These are phyloP conservation scores for Prinia subflava DNA, from an alignment of 2,113 vertebrate species.

Conservation along the genomic window DNA sequence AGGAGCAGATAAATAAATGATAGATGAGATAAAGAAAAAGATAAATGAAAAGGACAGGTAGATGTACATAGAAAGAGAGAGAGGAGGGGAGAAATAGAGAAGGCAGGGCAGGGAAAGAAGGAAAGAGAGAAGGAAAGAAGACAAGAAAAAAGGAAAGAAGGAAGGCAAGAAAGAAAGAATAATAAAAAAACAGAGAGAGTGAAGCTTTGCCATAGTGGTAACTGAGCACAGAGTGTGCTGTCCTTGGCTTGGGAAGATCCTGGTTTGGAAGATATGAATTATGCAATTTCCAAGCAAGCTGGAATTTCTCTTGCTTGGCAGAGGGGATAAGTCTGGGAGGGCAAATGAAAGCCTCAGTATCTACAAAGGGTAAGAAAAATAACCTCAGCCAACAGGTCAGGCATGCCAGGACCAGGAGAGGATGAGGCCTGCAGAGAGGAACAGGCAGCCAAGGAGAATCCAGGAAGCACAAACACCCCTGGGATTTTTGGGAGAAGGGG, in stretches of 20 bases:
- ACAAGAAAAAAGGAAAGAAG: no score
- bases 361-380: not conserved
- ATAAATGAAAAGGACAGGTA: not conserved
- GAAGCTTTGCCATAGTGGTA: not conserved
- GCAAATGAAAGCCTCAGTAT: not conserved
- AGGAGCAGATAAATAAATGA: conserved; percentile 33
- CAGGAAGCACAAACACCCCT: not conserved
- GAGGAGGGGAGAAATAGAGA: not conserved
- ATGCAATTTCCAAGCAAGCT: not conserved
- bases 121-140: not conserved
- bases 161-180: not conserved
- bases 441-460: not conserved
- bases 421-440: not conserved
- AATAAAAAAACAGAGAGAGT: not conserved
- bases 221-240: not conserved
- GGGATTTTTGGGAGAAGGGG: not conserved
- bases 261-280: conserved; percentile 63
- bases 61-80: not conserved
- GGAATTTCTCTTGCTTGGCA: not conserved
- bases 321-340: not conserved
- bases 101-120: not conserved
- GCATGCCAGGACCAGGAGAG: not conserved
- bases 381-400: not conserved
- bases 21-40: not conserved
- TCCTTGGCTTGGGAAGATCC: conserved; percentile 18